Percentiles rank a stretch among this genome's conserved stretches.
phyloP scores from a whole-genome alignment of 2,888 invertebrate species.

The Diarsia dahlii region DNA sequence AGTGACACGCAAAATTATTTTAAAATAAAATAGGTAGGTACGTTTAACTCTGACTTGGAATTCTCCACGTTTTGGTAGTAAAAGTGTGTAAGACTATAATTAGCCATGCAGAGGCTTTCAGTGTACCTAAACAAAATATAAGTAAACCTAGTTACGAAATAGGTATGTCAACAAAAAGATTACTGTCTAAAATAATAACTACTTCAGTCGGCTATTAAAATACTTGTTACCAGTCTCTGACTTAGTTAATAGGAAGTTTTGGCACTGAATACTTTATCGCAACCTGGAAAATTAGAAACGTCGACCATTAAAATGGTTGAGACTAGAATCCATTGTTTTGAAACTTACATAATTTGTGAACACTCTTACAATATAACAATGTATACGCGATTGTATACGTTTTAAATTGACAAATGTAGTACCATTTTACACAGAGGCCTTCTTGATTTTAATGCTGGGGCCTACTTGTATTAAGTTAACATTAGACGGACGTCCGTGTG shows the following conservation, averaged over 20 bases:
- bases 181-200: not conserved
- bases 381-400: constrained; percentile 55
- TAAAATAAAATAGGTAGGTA: not conserved
- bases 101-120: not conserved
- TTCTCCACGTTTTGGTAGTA: not conserved
- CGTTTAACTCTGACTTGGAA: not conserved
- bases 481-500: too few relatives aligned
- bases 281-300: constrained; percentile 56
- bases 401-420: constrained; percentile 52
- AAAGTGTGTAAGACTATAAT: not conserved
- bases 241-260: constrained; percentile 47
- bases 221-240: not conserved
- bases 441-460: constrained; percentile 9
- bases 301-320: constrained; percentile 56
- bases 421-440: constrained; percentile 30
- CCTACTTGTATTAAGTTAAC: constrained; percentile 9
- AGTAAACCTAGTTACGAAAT: not conserved
- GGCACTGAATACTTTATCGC: constrained; percentile 57
- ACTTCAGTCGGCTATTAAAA: not conserved
- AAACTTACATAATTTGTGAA: constrained; percentile 67
- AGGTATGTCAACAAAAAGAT: not conserved
- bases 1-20: constrained; percentile 70
- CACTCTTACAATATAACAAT: constrained; percentile 67
- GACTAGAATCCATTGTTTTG: constrained; percentile 64
- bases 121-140: not conserved